Percentiles rank a stretch among this genome's conserved stretches.
Evolutionary conservation across 37 sponge, comb jelly and placozoan genomes (phyloP).

Genomic region (Spongilla lacustris): DNA sequence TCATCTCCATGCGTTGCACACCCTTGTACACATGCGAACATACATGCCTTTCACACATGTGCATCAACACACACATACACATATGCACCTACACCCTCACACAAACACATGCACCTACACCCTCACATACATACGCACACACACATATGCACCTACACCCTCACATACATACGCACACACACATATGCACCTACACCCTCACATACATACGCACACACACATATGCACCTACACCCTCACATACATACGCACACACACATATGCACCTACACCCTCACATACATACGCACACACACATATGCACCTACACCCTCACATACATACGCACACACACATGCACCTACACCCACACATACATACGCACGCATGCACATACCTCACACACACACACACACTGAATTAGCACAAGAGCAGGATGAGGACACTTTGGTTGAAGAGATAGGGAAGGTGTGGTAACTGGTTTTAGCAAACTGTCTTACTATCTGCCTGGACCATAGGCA

Average conservation of each 20-base stretch:
- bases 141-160: background rate
- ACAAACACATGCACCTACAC: background rate
- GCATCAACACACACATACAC: background rate
- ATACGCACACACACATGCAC: background rate
- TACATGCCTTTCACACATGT: background rate
- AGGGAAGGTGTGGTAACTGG: constrained; percentile 17
- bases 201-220: background rate
- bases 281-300: background rate
- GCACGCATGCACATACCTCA: background rate
- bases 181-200: background rate
- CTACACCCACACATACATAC: background rate
- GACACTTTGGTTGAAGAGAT: constrained; percentile 56
- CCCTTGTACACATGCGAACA: background rate
- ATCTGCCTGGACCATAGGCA: constrained; percentile 52
- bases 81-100: background rate
- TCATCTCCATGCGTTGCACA: background rate
- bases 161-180: background rate
- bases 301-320: background rate
- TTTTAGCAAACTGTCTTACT: background rate
- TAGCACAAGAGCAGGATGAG: constrained; percentile 75
- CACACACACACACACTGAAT: background rate
- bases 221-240: no score
- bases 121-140: background rate
- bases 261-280: background rate
- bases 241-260: background rate